Percentiles rank a stretch among this genome's conserved stretches.
Evolutionary conservation across 2,113 vertebrate species (phyloP).

Genomic region (Notothenia coriiceps): DNA sequence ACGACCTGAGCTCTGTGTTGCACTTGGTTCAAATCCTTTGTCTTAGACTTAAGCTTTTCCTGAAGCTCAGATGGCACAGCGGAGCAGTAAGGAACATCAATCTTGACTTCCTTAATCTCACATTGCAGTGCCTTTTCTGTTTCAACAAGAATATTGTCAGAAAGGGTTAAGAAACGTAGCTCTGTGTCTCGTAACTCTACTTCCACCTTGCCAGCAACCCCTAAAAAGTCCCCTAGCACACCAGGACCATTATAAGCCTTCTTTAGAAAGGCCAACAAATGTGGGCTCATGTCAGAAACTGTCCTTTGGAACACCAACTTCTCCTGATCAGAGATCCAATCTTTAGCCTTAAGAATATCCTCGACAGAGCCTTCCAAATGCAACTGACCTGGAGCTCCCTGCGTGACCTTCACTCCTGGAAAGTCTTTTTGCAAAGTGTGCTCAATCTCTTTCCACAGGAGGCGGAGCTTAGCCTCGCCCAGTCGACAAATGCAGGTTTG

Average conservation of each 20-base stretch:
- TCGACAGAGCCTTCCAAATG: constrained; percentile 47
- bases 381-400: constrained; percentile 44
- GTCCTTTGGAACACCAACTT: constrained; percentile 30
- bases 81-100: constrained; percentile 25
- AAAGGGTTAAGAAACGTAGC: constrained; percentile 54
- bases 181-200: constrained; percentile 62
- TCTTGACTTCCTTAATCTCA: constrained; percentile 47
- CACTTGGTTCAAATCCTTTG: constrained; percentile 37
- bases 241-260: constrained; percentile 29
- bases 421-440: constrained; percentile 15
- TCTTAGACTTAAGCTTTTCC: constrained; percentile 38
- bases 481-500: constrained; percentile 32
- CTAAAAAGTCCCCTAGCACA: constrained; percentile 40
- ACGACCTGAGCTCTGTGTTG: constrained; percentile 26
- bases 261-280: constrained; percentile 58
- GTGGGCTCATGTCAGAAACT: constrained; percentile 41
- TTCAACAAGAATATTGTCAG: constrained; percentile 12
- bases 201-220: constrained; percentile 36
- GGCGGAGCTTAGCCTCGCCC: constrained; percentile 57
- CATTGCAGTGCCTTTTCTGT: constrained; percentile 17
- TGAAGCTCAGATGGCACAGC: constrained; percentile 29
- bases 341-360: constrained; percentile 53
- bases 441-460: constrained; percentile 63
- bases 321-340: constrained; percentile 32
- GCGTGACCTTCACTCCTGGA: constrained; percentile 41